A percentile compares a stretch with the other conserved stretches of the same genome.
Evolutionary conservation across 2,113 vertebrate species (phyloP).

Genomic region (Mugil cephalus): DNA sequence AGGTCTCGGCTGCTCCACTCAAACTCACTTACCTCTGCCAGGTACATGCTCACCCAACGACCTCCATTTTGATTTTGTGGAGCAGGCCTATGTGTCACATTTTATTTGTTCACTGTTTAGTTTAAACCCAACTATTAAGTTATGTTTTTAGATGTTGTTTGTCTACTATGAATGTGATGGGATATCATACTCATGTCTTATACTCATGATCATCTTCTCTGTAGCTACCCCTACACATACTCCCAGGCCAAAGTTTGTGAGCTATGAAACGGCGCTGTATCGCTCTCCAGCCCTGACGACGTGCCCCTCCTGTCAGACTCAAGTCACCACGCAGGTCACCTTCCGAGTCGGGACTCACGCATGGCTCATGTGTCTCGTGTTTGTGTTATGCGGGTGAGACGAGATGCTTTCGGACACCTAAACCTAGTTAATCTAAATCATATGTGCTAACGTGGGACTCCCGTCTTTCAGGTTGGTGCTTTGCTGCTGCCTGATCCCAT

Average conservation of each 20-base stretch:
- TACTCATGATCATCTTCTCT: slow-evolving; percentile 3
- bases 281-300: slow-evolving; percentile 53
- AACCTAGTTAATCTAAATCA: not conserved
- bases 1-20: slow-evolving; percentile 7
- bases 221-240: slow-evolving; percentile 13
- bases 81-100: not conserved
- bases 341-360: slow-evolving; percentile 57
- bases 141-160: not conserved
- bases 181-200: not conserved
- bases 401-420: not conserved
- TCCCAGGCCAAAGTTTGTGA: slow-evolving; percentile 46
- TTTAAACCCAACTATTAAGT: not conserved
- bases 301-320: slow-evolving; percentile 65
- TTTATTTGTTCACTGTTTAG: slow-evolving; percentile 9
- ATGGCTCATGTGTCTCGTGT: slow-evolving; percentile 73
- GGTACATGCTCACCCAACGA: slow-evolving; percentile 38
- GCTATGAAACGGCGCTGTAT: slow-evolving; percentile 44
- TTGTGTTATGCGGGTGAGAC: slow-evolving; percentile 76
- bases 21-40: slow-evolving; percentile 2
- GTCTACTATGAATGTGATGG: not conserved
- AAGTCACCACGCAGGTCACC: slow-evolving; percentile 72
- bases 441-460: not conserved
- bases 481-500: slow-evolving; percentile 78
- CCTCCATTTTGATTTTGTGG: slow-evolving; percentile 24
- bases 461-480: slow-evolving; percentile 60